Conservation (phyloP, 2,797 vertebrate species). For the Alca torda region DNA sequence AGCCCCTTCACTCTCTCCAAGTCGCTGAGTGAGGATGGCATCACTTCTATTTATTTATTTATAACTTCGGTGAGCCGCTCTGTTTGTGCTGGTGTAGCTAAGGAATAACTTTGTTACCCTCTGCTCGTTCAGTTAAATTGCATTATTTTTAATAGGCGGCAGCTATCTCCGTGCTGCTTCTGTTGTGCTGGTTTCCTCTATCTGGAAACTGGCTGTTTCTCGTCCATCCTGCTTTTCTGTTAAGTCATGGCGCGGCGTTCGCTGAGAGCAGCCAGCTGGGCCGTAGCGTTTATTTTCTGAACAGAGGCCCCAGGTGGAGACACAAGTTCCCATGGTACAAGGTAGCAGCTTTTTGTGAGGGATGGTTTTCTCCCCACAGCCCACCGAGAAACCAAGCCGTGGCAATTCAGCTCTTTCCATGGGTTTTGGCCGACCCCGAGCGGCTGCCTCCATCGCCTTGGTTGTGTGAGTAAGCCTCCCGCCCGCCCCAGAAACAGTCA, state of each 20-base stretch:
- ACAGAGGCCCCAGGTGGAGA: neutral
- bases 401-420: neutral
- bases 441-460: fast-evolving
- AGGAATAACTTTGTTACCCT: neutral
- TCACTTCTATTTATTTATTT: neutral
- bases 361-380: neutral
- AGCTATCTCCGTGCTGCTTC: neutral
- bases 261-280: neutral
- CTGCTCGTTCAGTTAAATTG: neutral
- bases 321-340: neutral
- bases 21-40: neutral
- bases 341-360: neutral
- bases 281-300: neutral
- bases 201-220: neutral
- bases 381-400: neutral
- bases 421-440: neutral
- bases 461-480: neutral
- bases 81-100: conserved; percentile 1
- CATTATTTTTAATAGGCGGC: conserved; percentile 41
- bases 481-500: conserved; percentile 18
- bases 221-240: neutral
- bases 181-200: neutral
- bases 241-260: neutral
- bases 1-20: neutral
- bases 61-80: neutral